These are phyloP conservation scores for Rafetus swinhoei DNA, from an alignment of 2,113 vertebrate species.

Conservation along the genomic window DNA sequence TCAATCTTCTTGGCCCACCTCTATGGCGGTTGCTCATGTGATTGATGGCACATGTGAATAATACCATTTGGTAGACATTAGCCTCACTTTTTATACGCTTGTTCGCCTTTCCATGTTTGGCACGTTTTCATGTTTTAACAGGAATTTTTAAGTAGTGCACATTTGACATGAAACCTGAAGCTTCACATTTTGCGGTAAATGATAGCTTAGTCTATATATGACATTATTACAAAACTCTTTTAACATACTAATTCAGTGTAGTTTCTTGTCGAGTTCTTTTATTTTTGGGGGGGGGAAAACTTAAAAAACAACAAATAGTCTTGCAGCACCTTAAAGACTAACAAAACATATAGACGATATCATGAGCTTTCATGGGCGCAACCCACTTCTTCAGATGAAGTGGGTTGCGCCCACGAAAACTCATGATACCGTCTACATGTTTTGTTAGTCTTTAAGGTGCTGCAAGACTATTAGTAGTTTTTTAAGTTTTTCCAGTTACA, in stretches of 20 bases:
- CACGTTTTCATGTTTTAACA: slow-evolving; percentile 80
- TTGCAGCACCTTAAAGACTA: too few species aligned
- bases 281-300: slow-evolving; percentile 33
- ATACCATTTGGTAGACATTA: slow-evolving; percentile 82
- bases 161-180: slow-evolving; percentile 71
- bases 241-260: slow-evolving; percentile 73
- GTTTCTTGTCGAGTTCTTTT: slow-evolving; percentile 76
- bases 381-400: too few species aligned
- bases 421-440: too few species aligned
- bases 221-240: slow-evolving; percentile 76
- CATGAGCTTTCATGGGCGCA: too few species aligned
- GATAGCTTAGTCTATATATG: slow-evolving; percentile 72
- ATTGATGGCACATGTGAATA: slow-evolving; percentile 78
- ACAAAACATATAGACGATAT: too few species aligned
- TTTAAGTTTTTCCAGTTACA: too few species aligned
- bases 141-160: slow-evolving; percentile 71
- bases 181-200: slow-evolving; percentile 71
- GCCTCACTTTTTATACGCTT: slow-evolving; percentile 79
- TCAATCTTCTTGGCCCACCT: slow-evolving; percentile 58
- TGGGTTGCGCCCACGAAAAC: too few species aligned
- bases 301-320: too few species aligned
- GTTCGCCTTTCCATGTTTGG: slow-evolving; percentile 79
- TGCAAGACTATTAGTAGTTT: too few species aligned
- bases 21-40: slow-evolving; percentile 57
- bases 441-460: too few species aligned